These are phyloP conservation scores for Poeciliopsis paucimaculata DNA, from an alignment of 2,797 vertebrate genomes.

Conservation along the genomic window DNA sequence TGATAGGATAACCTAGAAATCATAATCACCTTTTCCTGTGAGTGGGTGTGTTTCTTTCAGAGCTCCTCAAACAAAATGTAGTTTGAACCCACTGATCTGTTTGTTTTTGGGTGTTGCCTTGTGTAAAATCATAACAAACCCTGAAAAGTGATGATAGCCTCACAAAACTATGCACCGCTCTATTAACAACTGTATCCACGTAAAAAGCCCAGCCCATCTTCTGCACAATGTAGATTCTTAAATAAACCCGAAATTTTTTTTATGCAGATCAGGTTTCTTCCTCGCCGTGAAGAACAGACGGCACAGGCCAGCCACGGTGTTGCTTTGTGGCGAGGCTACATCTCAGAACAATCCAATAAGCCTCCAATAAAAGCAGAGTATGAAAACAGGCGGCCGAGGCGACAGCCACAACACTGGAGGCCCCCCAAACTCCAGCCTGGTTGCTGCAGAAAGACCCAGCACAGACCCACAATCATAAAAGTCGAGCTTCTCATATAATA, in stretches of 20 bases:
- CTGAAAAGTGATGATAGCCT: conserved; percentile 15
- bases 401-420: conserved; percentile 17
- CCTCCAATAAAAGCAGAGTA: conserved; percentile 34
- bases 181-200: conserved; percentile 36
- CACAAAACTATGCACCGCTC: conserved; percentile 36
- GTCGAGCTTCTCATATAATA: conserved; percentile 24
- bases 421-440: conserved; percentile 26
- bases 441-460: conserved; percentile 16
- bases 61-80: conserved; percentile 4
- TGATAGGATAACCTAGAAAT: neutral
- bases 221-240: conserved; percentile 20
- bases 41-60: neutral
- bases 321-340: conserved; percentile 36
- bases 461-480: conserved; percentile 44
- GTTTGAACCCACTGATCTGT: conserved; percentile 1
- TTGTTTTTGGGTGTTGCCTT: conserved; percentile 15
- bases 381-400: conserved; percentile 15
- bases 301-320: conserved; percentile 31
- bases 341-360: conserved; percentile 41
- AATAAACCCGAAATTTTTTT: conserved; percentile 18
- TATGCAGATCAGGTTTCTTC: neutral
- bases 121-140: conserved; percentile 18
- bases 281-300: conserved; percentile 6
- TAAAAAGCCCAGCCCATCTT: conserved; percentile 30
- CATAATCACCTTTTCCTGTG: neutral